Percentiles rank a stretch among this genome's conserved stretches.
Conservation (phyloP, 2,113 vertebrate species). For the Cacatua alba region DNA sequence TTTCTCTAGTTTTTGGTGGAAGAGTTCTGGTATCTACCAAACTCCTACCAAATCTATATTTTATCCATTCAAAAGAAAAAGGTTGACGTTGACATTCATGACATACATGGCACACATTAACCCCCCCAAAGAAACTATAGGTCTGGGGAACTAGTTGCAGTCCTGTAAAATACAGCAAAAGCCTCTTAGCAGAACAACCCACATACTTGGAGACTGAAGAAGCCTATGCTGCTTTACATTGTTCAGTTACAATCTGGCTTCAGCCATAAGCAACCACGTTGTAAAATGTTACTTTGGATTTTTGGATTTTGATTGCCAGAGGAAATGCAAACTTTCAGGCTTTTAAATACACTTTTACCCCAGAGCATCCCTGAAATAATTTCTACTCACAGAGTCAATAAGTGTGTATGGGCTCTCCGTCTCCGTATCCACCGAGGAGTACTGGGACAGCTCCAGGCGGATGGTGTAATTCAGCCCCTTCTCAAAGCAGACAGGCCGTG, state of each 20-base stretch:
- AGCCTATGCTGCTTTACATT: not conserved
- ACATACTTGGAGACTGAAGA: not conserved
- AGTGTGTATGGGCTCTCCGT: constrained; percentile 90
- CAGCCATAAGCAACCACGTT: rapidly evolving
- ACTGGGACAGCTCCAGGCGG: constrained; percentile 87
- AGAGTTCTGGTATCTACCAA: not conserved
- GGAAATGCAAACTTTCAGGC: not conserved
- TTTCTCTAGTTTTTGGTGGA: not conserved
- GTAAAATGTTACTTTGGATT: not conserved
- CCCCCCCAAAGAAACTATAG: not conserved
- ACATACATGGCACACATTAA: not conserved
- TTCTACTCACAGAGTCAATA: constrained; percentile 91
- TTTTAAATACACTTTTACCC: not conserved
- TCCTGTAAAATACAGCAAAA: not conserved
- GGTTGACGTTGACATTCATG: not conserved
- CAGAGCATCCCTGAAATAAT: not conserved
- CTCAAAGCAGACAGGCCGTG: constrained; percentile 90
- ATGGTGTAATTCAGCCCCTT: constrained; percentile 92
- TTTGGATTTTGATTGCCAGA: not conserved
- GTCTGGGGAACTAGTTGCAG: not conserved
- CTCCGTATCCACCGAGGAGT: constrained; percentile 80
- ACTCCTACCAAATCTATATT: not conserved
- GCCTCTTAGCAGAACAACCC: not conserved
- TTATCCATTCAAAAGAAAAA: not conserved
- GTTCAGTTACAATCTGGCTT: not conserved